Conservation (phyloP, 2,113 vertebrate genomes). For the Formicarius rufipectus region DNA sequence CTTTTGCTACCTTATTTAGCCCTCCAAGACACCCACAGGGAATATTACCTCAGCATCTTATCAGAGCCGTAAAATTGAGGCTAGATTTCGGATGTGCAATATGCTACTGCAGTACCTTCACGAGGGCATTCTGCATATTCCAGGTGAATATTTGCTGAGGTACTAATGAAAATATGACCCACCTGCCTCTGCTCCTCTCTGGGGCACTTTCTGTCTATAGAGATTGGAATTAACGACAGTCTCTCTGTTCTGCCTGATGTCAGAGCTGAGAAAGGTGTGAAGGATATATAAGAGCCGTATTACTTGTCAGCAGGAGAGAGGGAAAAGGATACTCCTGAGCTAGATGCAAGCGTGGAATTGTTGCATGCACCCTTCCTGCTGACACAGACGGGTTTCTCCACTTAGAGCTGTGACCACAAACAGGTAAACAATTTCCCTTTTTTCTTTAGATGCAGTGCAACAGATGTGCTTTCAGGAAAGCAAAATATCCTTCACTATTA, state of each 20-base stretch:
- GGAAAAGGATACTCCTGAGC: constrained; percentile 13
- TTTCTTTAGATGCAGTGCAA: neutral
- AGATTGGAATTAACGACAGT: constrained; percentile 43
- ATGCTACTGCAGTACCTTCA: neutral
- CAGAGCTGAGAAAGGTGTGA: constrained; percentile 63
- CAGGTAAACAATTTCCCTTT: constrained; percentile 67
- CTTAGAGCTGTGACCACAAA: neutral
- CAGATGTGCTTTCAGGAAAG: neutral
- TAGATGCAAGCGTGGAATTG: constrained; percentile 9
- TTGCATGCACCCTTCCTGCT: constrained; percentile 1
- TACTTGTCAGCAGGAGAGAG: neutral
- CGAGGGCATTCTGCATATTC: neutral
- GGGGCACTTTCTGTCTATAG: constrained; percentile 28
- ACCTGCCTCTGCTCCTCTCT: constrained; percentile 27
- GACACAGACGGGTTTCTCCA: constrained; percentile 6
- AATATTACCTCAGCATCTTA: constrained; percentile 39
- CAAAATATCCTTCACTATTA: neutral
- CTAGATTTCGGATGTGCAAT: neutral
- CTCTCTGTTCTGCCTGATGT: constrained; percentile 63
- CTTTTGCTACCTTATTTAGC: constrained; percentile 49
- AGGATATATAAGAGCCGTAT: constrained; percentile 66
- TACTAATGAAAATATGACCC: neutral
- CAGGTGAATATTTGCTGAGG: constrained; percentile 40
- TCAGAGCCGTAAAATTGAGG: neutral
- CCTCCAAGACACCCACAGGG: constrained; percentile 40